Evolutionary conservation across 2,113 vertebrate species (phyloP), one percentile per base, ranked within the genome.

Genomic region (Toxotes jaculatrix): DNA sequence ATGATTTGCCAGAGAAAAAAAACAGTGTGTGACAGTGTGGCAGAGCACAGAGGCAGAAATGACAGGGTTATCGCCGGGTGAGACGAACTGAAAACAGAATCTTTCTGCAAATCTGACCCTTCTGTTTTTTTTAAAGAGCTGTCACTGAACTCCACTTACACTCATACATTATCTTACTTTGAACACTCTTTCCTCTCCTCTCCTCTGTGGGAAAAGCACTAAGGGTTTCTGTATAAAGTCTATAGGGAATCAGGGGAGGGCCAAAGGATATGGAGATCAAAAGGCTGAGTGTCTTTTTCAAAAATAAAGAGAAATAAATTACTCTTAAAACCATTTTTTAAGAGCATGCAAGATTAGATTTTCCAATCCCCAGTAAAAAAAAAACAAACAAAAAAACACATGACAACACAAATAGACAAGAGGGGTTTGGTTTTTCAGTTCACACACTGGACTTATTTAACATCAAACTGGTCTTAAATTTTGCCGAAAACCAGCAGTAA

Each of bases 81-180:
- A 68, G 36, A 11, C n/a, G 53, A 43, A 55, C 47, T 45, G 17
- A 7, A 65, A 63, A 13, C 51, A 64, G 14, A 56, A 45, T 31
- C 21, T 27, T 31, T 45, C 21, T 23, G 32, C 13, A 61, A 74
- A 74, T 61, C 23, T 12, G 65, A 66, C 45, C 53, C 4, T 16
- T 64, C 27, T 62, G 47, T 36, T 77, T 53, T 62, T 34, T 16
- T 56, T 55, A 23, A 27, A 23, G n/a, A 71, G 59, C 31, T 36
- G 38, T 53, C 62, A 34, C 53, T 40, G 45, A 68, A 67, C 62
- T 53, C 70, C 63, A 68, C 42, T 42, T 13, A 21, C 5, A 14
- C 17, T 45, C 47, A 19, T 13, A 49, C 1, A 36, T 56, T 17
- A 34, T 36, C 16, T 38, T 42, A n/a, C 23, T 51, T 31, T 31